Percentiles rank a stretch among this genome's conserved stretches.
Evolutionary conservation across 92 coral and sea anemone genomes (phyloP).

Genomic region (Chrysogorgia sp.): DNA sequence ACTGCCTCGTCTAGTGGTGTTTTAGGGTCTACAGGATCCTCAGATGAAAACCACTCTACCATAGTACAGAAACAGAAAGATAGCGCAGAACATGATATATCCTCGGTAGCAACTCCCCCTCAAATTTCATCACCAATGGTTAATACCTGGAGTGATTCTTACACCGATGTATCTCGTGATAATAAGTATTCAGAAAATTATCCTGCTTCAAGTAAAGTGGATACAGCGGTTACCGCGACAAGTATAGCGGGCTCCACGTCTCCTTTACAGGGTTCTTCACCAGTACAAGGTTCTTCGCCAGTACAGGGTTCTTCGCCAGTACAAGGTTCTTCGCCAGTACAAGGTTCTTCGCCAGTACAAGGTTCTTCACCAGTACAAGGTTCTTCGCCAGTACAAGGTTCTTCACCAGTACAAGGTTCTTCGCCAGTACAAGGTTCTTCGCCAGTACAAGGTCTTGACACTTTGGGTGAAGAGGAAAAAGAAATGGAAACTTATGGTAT

Average conservation of each 20-base stretch:
- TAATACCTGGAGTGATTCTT: too few relatives aligned
- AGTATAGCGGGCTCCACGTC: neutral
- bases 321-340: too few relatives aligned
- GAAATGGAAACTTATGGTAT: neutral
- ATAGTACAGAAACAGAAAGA: neutral
- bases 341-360: too few relatives aligned
- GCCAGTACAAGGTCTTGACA: too few relatives aligned
- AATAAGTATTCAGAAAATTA: neutral
- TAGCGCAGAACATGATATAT: neutral
- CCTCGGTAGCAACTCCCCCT: neutral
- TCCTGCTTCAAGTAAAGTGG: too few relatives aligned
- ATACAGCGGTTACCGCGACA: too few relatives aligned
- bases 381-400: neutral
- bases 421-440: neutral
- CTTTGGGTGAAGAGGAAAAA: neutral
- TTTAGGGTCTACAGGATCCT: too few relatives aligned
- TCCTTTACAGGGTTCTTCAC: neutral
- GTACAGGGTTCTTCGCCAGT: too few relatives aligned
- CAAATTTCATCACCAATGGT: neutral
- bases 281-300: too few relatives aligned
- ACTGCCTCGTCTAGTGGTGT: too few relatives aligned
- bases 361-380: too few relatives aligned
- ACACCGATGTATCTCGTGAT: too few relatives aligned
- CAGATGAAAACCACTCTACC: neutral
- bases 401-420: neutral